phyloP scores from a whole-genome alignment of 1,140 invertebrate species.

The Hypsibius dujardini region DNA sequence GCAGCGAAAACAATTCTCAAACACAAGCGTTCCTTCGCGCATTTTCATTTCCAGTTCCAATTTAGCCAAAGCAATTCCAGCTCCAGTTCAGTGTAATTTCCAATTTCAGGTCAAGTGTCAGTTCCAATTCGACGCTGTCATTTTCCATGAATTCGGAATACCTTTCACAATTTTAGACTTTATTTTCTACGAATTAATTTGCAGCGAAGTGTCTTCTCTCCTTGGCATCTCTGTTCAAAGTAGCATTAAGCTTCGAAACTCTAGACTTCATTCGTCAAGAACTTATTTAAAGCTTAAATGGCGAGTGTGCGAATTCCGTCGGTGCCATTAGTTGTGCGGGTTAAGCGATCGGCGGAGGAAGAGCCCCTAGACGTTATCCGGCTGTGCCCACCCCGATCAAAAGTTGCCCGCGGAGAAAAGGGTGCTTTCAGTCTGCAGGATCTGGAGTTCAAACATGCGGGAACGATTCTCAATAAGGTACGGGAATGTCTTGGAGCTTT shows the following conservation, averaged over 20 bases:
- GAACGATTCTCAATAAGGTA: not conserved
- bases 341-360: slow-evolving; percentile 9
- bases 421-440: not conserved
- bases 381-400: not conserved
- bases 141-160: not conserved
- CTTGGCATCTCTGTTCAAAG: not conserved
- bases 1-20: no score
- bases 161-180: not conserved
- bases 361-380: slow-evolving; percentile 9
- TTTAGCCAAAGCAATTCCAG: no score
- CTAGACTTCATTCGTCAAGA: no score
- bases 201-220: not conserved
- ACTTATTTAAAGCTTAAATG: not conserved
- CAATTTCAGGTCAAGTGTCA: no score
- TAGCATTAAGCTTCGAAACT: not conserved
- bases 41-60: no score
- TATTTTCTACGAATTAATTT: slow-evolving; percentile 7
- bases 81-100: no score
- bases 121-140: no score
- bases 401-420: not conserved
- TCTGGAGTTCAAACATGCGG: slow-evolving; percentile 8
- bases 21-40: no score
- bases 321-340: slow-evolving; percentile 6
- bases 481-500: not conserved
- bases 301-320: not conserved